Percentiles rank a stretch among this genome's conserved stretches.
phyloP scores from a whole-genome alignment of 2,888 invertebrate species.

The Zelleria hepariella region DNA sequence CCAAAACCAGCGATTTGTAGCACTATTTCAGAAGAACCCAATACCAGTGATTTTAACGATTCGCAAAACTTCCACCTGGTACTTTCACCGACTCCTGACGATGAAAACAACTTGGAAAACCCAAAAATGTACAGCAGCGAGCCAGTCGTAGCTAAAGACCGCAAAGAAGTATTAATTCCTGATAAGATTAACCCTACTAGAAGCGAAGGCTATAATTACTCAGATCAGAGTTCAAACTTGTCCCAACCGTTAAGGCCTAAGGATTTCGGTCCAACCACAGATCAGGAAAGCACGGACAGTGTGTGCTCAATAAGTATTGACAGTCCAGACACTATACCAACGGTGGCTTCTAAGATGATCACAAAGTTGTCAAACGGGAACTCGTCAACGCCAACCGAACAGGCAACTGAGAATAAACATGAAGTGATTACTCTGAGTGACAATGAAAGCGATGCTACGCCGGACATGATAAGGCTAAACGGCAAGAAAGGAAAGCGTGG shows the following conservation, averaged over 20 bases:
- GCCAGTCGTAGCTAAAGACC: conserved; percentile 37
- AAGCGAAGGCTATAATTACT: conserved; percentile 45
- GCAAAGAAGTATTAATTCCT: conserved; percentile 32
- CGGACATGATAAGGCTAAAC: conserved; percentile 46
- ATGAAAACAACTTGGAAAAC: conserved; percentile 22
- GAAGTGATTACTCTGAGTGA: conserved; percentile 15
- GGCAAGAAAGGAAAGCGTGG: conserved; percentile 36
- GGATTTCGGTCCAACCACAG: conserved; percentile 39
- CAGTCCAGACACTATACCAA: conserved; percentile 49
- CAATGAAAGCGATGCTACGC: conserved; percentile 48
- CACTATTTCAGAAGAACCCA: conserved; percentile 26
- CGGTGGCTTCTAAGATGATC: conserved; percentile 51
- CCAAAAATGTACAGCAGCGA: conserved; percentile 34
- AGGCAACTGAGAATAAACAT: conserved; percentile 23
- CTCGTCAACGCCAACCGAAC: conserved; percentile 58
- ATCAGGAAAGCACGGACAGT: conserved; percentile 61
- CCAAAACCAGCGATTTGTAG: conserved; percentile 24
- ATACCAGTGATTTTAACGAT: conserved; percentile 41
- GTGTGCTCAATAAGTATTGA: conserved; percentile 43
- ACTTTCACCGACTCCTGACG: conserved; percentile 42
- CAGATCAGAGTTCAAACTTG: conserved; percentile 34
- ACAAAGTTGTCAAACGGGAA: conserved; percentile 62
- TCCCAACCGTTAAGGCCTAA: conserved; percentile 30
- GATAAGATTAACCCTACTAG: conserved; percentile 33
- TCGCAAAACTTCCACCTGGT: conserved; percentile 56